A percentile compares a stretch with the other conserved stretches of the same genome.
Conservation (phyloP, 2,113 vertebrate genomes). For the Agelaius tricolor region DNA sequence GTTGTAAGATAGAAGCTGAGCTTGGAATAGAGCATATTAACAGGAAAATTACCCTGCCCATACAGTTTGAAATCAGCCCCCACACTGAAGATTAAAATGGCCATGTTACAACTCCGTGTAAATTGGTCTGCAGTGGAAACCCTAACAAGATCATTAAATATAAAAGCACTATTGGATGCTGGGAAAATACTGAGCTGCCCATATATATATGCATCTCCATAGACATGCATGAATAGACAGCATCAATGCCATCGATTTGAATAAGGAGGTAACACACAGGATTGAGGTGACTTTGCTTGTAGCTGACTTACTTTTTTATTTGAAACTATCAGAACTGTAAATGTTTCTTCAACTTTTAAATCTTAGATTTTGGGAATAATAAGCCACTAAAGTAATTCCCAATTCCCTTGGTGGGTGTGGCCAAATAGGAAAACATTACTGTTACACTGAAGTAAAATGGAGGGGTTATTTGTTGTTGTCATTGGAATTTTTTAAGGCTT, state of each 20-base stretch:
- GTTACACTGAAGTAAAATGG: neutral
- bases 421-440: neutral
- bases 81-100: neutral
- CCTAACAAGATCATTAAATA: conserved; percentile 46
- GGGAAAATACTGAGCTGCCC: neutral
- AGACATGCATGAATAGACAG: neutral
- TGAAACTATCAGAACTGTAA: neutral
- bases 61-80: neutral
- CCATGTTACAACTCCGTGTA: neutral
- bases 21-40: fast-evolving
- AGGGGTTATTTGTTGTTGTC: neutral
- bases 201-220: neutral
- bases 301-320: neutral
- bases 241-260: conserved; percentile 3
- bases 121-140: conserved; percentile 17
- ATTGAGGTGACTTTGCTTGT: neutral
- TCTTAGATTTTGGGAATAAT: neutral
- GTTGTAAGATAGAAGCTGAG: neutral
- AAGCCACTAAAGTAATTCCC: neutral
- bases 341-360: neutral
- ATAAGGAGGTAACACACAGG: neutral
- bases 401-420: neutral
- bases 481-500: neutral
- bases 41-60: neutral
- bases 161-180: neutral